Conservation (phyloP, 1,140 invertebrate species). For the Aphis craccivora region DNA sequence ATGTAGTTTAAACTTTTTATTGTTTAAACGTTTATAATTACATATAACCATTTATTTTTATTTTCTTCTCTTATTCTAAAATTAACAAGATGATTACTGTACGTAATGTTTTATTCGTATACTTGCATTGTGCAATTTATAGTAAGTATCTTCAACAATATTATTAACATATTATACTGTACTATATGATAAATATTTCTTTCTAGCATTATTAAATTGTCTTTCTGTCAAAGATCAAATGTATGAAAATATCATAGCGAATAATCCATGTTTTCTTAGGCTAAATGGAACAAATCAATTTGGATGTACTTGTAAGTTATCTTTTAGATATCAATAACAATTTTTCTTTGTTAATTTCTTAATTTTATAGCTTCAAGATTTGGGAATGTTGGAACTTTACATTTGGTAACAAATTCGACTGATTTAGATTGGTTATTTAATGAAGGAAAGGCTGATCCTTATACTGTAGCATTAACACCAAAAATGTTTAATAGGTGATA, state of each 20-base stretch:
- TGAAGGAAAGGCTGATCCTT: constrained; percentile 74
- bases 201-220: constrained; percentile 25
- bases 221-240: constrained; percentile 71
- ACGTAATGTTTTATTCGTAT: constrained; percentile 10
- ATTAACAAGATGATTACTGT: background rate
- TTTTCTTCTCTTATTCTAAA: background rate
- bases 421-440: constrained; percentile 79
- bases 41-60: background rate
- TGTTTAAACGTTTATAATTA: background rate
- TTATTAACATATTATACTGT: background rate
- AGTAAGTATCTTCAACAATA: constrained; percentile 13
- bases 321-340: constrained; percentile 35
- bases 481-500: constrained; percentile 68
- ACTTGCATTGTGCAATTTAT: background rate
- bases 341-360: background rate
- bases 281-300: constrained; percentile 92
- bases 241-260: constrained; percentile 77
- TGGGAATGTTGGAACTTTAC: constrained; percentile 86
- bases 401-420: constrained; percentile 70
- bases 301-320: constrained; percentile 85
- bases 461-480: constrained; percentile 74
- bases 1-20: background rate
- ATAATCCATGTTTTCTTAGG: constrained; percentile 81
- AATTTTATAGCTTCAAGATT: constrained; percentile 68
- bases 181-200: background rate